phyloP scores from a whole-genome alignment of 1,140 invertebrate species.

The Calephelis nemesis region DNA sequence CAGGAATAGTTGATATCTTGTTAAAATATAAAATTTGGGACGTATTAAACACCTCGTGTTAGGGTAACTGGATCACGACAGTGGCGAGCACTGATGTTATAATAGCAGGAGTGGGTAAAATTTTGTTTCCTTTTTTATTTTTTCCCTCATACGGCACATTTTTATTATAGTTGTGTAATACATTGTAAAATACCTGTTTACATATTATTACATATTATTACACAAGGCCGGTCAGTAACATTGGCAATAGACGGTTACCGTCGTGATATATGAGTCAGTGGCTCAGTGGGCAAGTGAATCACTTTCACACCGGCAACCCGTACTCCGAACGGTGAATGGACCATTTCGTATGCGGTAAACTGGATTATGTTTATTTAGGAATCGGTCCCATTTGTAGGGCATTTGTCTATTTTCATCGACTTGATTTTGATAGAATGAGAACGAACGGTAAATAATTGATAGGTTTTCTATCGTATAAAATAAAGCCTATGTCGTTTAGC shows the following conservation, averaged over 20 bases:
- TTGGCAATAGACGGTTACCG: conserved; percentile 43
- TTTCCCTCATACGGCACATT: no score
- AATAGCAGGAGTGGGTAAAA: no score
- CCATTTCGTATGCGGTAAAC: neutral
- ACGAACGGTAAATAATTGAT: no score
- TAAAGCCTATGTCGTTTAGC: no score
- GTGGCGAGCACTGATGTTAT: no score
- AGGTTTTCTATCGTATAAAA: no score
- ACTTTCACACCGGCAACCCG: conserved; percentile 36
- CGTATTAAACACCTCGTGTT: no score
- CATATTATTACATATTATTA: conserved; percentile 3
- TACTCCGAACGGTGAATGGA: neutral
- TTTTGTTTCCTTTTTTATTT: no score
- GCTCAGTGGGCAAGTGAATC: conserved; percentile 34
- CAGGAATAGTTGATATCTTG: no score
- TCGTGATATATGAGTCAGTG: conserved; percentile 46
- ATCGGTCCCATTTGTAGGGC: neutral
- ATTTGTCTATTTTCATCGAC: neutral
- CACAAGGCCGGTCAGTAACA: conserved; percentile 56
- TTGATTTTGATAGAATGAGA: neutral
- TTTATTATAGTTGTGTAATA: neutral
- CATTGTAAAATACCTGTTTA: no score
- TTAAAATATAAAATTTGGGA: no score
- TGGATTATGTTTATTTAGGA: conserved; percentile 1
- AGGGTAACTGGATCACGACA: no score